Base-by-base conservation (phyloP, 2,888 invertebrate genomes). In the Erebia epiphron region DNA sequence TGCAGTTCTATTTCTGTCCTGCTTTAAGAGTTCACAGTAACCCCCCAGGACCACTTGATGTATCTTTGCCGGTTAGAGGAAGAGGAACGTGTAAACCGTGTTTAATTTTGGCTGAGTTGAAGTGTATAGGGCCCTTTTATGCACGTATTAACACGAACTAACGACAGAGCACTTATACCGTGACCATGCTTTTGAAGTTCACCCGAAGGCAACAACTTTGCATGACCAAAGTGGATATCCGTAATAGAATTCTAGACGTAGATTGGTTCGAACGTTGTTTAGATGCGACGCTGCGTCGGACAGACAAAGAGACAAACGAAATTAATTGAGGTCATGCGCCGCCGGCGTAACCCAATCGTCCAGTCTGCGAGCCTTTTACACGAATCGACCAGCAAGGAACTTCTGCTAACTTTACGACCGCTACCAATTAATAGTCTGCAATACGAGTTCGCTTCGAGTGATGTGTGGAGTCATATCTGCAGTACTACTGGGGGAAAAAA, bases 231-330 rank as follows among this genome's bases (percentile, higher is more conserved):
- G 82, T 83, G 82, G 83, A 84, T 84, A 85, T 86, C 80, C 77
- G 85, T 92, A 91, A 92, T 92, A 86, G 83, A 90, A 87, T 92
- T 86, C 79, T 77, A 78, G 80, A 79, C 85, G 81, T 88, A 89
- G 86, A 87, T 85, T 82, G 83, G 79, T 83, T 85, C 79, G 84
- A 86, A 84, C 84, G 87, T 82, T 86, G 86, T 88, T 89, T 87
- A 87, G 73, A 73, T 73, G 75, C 75, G 75, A 71, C 70, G 79
- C 76, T 75, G 77, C 75, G 79, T 77, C 76, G 83, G 80, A 79
- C 81, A 82, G 84, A 87, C 91, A 88, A 88, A 91, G 90, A 89
- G 84, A 89, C 90, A 90, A 90, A 92, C 90, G 87, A 92, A 89
- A 90, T 91, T 92, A 92, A 91, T 92, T 88, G 86, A 80, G 87